phyloP scores from a whole-genome alignment of 1,140 invertebrate species.

The Monomorium pharaonis region DNA sequence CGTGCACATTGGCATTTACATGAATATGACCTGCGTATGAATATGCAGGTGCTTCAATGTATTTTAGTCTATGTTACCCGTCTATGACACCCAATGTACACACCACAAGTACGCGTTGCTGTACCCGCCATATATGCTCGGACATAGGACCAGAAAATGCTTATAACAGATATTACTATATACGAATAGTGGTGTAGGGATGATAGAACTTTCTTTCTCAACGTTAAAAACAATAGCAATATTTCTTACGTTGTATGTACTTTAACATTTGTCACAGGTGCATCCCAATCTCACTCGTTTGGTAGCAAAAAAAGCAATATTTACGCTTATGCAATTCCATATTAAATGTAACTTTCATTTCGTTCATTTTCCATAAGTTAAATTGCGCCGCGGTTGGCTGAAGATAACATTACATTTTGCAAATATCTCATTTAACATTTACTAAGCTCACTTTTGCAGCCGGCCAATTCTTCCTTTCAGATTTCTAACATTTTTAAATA shows the following conservation, averaged over 20 bases:
- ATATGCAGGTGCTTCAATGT: slow-evolving; percentile 25
- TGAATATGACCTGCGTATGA: slow-evolving; percentile 29
- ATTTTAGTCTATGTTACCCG: slow-evolving; percentile 20
- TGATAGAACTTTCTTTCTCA: not conserved
- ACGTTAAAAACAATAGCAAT: not conserved
- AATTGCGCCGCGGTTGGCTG: not conserved
- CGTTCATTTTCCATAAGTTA: not conserved
- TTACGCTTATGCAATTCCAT: not conserved
- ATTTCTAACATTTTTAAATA: not conserved
- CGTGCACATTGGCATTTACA: slow-evolving; percentile 33
- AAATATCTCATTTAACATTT: slow-evolving; percentile 17
- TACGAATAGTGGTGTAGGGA: not conserved
- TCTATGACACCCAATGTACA: not conserved
- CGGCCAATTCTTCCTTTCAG: not conserved
- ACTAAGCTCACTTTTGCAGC: not conserved
- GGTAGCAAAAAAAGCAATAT: not conserved
- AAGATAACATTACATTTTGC: not conserved
- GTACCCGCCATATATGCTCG: not conserved
- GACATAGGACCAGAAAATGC: not conserved
- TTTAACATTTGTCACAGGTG: not conserved
- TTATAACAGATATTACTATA: not conserved
- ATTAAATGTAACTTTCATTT: not conserved
- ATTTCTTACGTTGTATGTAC: not conserved
- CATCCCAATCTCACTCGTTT: not conserved
- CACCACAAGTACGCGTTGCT: not conserved